phyloP scores from a whole-genome alignment of 2,888 invertebrate genomes.

The Cryptophagus acutangulus region DNA sequence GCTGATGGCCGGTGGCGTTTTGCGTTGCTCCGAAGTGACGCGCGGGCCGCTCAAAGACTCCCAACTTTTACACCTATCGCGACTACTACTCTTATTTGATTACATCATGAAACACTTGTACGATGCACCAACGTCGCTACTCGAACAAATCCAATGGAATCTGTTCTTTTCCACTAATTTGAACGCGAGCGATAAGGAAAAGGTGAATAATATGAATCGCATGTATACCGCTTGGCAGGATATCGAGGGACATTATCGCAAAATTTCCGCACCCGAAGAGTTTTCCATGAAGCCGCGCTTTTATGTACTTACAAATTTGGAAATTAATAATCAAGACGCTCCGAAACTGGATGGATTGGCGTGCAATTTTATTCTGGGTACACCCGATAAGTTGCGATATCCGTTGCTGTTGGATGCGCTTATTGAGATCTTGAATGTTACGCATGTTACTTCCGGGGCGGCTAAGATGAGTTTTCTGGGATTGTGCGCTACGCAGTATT shows the following conservation, averaged over 20 bases:
- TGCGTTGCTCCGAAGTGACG: conserved; percentile 62
- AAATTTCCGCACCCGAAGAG: conserved; percentile 57
- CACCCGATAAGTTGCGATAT: conserved; percentile 87
- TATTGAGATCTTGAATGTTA: conserved; percentile 75
- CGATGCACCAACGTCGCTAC: conserved; percentile 79
- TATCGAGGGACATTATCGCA: conserved; percentile 70
- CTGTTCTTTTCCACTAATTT: conserved; percentile 64
- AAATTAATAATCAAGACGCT: conserved; percentile 70
- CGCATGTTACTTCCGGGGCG: conserved; percentile 57
- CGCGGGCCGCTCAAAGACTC: conserved; percentile 56
- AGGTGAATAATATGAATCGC: conserved; percentile 54
- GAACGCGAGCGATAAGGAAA: conserved; percentile 48
- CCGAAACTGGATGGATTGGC: conserved; percentile 91
- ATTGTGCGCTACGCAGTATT: conserved; percentile 83
- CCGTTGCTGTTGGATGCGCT: conserved; percentile 80
- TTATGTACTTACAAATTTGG: conserved; percentile 80
- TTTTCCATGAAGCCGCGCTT: conserved; percentile 82
- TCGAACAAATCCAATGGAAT: conserved; percentile 84
- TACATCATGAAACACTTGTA: conserved; percentile 94
- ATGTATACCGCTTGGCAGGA: conserved; percentile 69
- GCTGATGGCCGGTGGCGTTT: conserved; percentile 70
- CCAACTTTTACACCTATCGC: conserved; percentile 76
- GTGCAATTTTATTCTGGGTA: conserved; percentile 90
- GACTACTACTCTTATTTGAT: conserved; percentile 82
- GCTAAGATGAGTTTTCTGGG: conserved; percentile 55